phyloP scores from a whole-genome alignment of 2,113 vertebrate species.

The Indicator maculatus region DNA sequence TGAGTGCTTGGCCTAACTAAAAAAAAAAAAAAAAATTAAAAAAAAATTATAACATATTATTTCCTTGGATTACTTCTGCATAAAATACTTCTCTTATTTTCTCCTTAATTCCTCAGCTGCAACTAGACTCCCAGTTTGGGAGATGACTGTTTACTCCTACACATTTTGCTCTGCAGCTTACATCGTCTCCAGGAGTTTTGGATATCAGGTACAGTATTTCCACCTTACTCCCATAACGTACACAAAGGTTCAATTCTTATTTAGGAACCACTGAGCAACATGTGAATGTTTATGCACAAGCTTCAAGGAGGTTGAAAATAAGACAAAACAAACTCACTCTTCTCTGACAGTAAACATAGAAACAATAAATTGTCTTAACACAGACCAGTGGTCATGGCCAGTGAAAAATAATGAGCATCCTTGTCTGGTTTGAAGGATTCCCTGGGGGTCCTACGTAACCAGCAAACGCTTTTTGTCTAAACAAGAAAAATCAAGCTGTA shows the following conservation, averaged over 20 bases:
- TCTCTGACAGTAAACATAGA: slow-evolving; percentile 13
- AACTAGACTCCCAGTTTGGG: background rate
- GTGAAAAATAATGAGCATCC: slow-evolving; percentile 11
- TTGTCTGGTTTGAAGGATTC: slow-evolving; percentile 3
- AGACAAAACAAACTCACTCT: slow-evolving; percentile 14
- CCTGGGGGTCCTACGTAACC: background rate
- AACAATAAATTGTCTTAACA: slow-evolving; percentile 34
- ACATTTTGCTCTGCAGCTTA: background rate
- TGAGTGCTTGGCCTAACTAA: background rate
- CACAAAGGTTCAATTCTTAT: background rate
- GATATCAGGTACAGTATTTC: background rate
- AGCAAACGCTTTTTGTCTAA: slow-evolving; percentile 22
- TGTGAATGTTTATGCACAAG: background rate
- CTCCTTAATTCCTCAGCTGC: background rate
- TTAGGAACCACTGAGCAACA: background rate
- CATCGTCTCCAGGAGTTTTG: background rate
- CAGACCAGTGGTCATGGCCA: slow-evolving; percentile 1
- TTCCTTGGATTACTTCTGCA: background rate
- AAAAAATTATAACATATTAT: background rate
- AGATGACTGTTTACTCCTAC: background rate
- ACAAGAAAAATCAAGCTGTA: slow-evolving; percentile 18
- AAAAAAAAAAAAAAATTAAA: background rate
- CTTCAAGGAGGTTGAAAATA: slow-evolving; percentile 10
- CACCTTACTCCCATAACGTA: background rate
- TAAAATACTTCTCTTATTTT: background rate